Conservation (phyloP, 2,113 vertebrate species). For the Nibea coibor region DNA sequence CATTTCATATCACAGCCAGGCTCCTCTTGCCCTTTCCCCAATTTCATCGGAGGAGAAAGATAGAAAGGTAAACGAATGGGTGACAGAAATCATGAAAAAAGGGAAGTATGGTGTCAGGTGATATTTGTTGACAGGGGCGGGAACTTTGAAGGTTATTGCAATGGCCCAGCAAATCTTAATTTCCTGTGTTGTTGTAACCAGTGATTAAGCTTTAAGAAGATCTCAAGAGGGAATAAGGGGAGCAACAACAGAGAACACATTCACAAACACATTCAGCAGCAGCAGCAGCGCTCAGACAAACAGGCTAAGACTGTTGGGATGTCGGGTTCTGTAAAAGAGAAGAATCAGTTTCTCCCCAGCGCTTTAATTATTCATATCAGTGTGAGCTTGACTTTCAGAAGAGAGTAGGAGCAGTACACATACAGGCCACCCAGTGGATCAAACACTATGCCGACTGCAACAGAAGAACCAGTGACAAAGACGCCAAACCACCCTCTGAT, state of each 20-base stretch:
- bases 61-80: constrained; percentile 21
- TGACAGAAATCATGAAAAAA: not conserved
- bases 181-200: constrained; percentile 61
- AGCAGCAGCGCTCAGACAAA: constrained; percentile 64
- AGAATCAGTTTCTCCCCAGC: constrained; percentile 54
- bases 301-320: constrained; percentile 56
- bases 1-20: constrained; percentile 72
- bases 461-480: constrained; percentile 49
- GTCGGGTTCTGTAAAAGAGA: constrained; percentile 50
- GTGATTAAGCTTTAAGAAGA: constrained; percentile 60
- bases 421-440: constrained; percentile 63
- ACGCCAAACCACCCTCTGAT: constrained; percentile 37
- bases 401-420: constrained; percentile 51
- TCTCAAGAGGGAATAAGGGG: constrained; percentile 43
- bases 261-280: constrained; percentile 60
- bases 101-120: constrained; percentile 20
- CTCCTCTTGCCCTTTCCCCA: constrained; percentile 67
- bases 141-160: constrained; percentile 50
- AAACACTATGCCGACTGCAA: constrained; percentile 44
- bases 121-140: constrained; percentile 1
- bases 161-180: constrained; percentile 66
- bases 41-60: constrained; percentile 45
- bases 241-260: constrained; percentile 53
- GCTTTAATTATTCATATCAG: constrained; percentile 74
- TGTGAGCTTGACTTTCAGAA: constrained; percentile 69